These are phyloP conservation scores for Gallinago undulata DNA, from an alignment of 2,113 vertebrate species.

Conservation along the genomic window DNA sequence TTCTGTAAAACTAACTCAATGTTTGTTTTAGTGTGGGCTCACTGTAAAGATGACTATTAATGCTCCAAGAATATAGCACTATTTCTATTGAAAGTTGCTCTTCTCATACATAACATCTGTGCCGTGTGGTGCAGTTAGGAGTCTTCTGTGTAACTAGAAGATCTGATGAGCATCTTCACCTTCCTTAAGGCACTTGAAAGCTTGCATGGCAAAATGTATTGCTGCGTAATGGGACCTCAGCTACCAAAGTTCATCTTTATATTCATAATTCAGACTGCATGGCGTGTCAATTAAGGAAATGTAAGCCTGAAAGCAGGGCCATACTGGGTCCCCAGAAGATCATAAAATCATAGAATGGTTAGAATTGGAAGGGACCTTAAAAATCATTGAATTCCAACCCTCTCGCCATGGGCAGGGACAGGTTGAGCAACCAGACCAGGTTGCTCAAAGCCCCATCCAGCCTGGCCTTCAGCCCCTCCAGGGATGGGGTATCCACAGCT, in stretches of 20 bases:
- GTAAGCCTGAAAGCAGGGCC: neutral
- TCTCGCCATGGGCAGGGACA: no score
- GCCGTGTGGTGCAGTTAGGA: neutral
- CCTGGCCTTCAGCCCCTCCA: no score
- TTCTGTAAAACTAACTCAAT: neutral
- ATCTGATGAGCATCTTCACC: neutral
- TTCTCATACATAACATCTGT: neutral
- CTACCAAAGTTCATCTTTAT: neutral
- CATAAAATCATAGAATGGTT: no score
- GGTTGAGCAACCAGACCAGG: no score
- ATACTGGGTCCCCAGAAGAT: neutral
- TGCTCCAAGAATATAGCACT: neutral
- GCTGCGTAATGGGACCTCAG: neutral
- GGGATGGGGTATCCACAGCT: no score
- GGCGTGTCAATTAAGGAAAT: neutral
- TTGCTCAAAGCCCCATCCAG: no score
- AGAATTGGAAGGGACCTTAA: no score
- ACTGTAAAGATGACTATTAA: neutral
- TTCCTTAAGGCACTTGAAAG: neutral
- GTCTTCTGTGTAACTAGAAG: neutral
- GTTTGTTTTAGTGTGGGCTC: neutral
- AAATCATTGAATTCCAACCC: no score
- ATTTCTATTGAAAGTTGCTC: neutral
- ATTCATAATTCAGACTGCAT: neutral
- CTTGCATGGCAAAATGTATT: neutral